Evolutionary conservation across 2,797 vertebrate genomes (phyloP).

Genomic region (Mus minutoides): DNA sequence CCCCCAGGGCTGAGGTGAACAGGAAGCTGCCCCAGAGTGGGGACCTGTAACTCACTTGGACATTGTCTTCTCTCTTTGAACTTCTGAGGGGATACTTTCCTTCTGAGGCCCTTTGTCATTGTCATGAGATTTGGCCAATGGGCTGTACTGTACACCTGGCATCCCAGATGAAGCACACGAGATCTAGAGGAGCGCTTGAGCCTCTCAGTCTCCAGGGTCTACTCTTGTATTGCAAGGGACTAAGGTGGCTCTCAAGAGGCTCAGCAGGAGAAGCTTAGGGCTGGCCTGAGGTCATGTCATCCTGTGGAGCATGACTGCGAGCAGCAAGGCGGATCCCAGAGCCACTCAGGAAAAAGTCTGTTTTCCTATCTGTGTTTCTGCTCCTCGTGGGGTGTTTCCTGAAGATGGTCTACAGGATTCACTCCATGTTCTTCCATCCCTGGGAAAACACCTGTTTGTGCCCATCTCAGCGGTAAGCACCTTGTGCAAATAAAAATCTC

Average conservation of each 20-base stretch:
- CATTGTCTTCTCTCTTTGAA: background rate
- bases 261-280: background rate
- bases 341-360: background rate
- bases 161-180: background rate
- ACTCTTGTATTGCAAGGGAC: background rate
- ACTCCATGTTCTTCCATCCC: background rate
- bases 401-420: background rate
- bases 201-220: background rate
- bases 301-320: background rate
- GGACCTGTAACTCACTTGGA: background rate
- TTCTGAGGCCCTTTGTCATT: background rate
- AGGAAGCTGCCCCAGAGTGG: background rate
- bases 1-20: background rate
- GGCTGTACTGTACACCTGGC: rapidly evolving
- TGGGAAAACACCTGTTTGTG: background rate
- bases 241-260: background rate
- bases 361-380: background rate
- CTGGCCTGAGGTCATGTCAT: background rate
- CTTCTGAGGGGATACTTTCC: background rate
- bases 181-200: background rate
- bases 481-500: background rate
- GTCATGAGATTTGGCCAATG: background rate
- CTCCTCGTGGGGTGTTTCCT: background rate
- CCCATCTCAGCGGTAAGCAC: background rate
- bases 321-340: background rate